These are phyloP conservation scores for Charadrius vociferus DNA, from an alignment of 2,113 vertebrate species.

Conservation along the genomic window DNA sequence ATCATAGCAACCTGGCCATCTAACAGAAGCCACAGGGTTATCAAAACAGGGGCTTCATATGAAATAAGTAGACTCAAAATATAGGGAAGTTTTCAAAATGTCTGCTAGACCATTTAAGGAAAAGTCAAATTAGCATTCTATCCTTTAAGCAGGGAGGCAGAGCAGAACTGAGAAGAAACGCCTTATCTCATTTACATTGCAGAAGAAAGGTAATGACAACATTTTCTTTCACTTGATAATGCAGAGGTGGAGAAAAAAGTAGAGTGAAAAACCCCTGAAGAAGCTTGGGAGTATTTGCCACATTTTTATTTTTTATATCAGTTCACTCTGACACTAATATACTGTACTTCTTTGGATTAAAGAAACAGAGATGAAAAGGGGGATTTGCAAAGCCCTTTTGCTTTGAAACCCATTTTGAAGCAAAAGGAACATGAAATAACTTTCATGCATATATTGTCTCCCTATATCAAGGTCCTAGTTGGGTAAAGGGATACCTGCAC, in stretches of 20 bases:
- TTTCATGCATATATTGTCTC: neutral
- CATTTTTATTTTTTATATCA: neutral
- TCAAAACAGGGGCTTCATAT: neutral
- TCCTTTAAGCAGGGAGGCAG: neutral
- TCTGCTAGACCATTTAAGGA: neutral
- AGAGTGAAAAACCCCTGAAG: neutral
- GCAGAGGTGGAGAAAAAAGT: neutral
- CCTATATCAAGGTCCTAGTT: neutral
- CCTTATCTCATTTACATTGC: neutral
- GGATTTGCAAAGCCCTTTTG: neutral
- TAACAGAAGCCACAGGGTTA: neutral
- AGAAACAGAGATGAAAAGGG: neutral
- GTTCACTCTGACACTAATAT: neutral
- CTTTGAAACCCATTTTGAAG: neutral
- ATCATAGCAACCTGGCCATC: neutral
- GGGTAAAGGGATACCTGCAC: neutral
- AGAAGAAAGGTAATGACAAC: neutral
- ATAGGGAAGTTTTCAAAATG: neutral
- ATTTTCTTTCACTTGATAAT: neutral
- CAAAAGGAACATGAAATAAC: neutral
- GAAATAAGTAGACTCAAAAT: neutral
- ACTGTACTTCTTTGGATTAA: neutral
- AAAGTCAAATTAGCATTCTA: neutral
- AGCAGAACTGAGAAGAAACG: neutral
- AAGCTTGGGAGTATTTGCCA: neutral